phyloP scores from a whole-genome alignment of 2,888 invertebrate genomes.

The Myathropa florea region DNA sequence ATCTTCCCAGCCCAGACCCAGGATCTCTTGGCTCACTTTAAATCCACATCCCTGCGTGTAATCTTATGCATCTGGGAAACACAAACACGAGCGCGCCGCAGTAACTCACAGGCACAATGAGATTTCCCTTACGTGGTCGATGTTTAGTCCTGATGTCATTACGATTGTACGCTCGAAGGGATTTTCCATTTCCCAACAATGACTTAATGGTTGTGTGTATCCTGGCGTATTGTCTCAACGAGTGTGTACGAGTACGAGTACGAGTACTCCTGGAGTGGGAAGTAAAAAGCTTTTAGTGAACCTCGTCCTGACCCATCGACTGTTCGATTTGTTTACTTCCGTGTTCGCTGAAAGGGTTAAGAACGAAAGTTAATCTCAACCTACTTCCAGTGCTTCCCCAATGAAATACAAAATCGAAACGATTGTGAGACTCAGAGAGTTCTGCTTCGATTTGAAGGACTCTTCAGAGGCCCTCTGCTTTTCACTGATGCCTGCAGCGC shows the following conservation, averaged over 20 bases:
- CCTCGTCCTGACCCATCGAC: not conserved
- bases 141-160: conserved; percentile 67
- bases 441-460: conserved; percentile 52
- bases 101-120: conserved; percentile 31
- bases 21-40: conserved; percentile 12
- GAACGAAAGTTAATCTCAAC: conserved; percentile 51
- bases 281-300: conserved; percentile 58
- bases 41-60: conserved; percentile 41
- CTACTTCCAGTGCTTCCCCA: conserved; percentile 11
- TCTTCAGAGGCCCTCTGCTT: conserved; percentile 14
- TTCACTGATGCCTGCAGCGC: conserved; percentile 15
- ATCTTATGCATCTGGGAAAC: conserved; percentile 53
- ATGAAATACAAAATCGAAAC: conserved; percentile 17
- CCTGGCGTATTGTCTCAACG: conserved; percentile 69
- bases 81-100: conserved; percentile 30
- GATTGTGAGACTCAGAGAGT: conserved; percentile 38
- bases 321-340: conserved; percentile 50
- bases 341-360: conserved; percentile 52
- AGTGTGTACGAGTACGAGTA: no score
- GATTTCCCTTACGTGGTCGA: conserved; percentile 52
- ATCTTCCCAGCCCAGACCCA: conserved; percentile 11
- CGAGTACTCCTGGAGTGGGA: conserved; percentile 36
- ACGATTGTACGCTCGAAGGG: conserved; percentile 67
- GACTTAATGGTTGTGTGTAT: conserved; percentile 62
- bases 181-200: conserved; percentile 66